phyloP scores from a whole-genome alignment of 2,113 vertebrate species.

The Astatotilapia flaviijosephi region DNA sequence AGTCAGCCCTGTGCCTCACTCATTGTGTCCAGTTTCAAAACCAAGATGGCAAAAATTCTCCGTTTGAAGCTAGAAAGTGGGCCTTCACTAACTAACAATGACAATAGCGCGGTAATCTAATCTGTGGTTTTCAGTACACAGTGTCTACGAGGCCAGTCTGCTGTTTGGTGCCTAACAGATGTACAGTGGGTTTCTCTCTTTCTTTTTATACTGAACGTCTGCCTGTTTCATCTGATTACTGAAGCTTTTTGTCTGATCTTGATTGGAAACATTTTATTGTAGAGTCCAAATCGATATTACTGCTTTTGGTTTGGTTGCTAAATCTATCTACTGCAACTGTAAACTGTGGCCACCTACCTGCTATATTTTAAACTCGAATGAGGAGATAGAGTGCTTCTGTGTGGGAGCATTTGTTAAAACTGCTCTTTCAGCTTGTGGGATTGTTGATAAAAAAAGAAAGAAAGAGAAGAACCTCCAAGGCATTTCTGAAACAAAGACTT shows the following conservation, averaged over 20 bases:
- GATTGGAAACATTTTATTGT: not conserved
- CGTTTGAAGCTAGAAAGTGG: not conserved
- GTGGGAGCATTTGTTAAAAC: slow-evolving; percentile 33
- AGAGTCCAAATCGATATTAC: not conserved
- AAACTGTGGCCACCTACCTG: slow-evolving; percentile 6
- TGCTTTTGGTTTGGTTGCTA: not conserved
- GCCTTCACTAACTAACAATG: not conserved
- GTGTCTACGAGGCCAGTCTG: not conserved
- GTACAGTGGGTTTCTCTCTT: not conserved
- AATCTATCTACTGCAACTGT: not conserved
- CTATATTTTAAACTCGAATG: slow-evolving; percentile 1
- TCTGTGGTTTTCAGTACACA: not conserved
- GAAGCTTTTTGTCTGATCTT: not conserved
- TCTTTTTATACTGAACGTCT: not conserved
- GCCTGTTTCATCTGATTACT: not conserved
- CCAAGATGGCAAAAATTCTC: not conserved
- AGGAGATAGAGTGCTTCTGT: not conserved
- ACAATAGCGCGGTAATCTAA: fast-evolving
- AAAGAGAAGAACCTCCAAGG: not conserved
- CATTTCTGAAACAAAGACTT: not conserved
- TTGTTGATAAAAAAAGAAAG: slow-evolving; percentile 12
- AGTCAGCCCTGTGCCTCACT: not conserved
- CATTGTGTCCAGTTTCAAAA: not conserved
- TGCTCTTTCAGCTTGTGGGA: not conserved
- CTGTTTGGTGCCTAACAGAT: not conserved